phyloP scores from a whole-genome alignment of 2,888 invertebrate species.

The Phyllotreta striolata region DNA sequence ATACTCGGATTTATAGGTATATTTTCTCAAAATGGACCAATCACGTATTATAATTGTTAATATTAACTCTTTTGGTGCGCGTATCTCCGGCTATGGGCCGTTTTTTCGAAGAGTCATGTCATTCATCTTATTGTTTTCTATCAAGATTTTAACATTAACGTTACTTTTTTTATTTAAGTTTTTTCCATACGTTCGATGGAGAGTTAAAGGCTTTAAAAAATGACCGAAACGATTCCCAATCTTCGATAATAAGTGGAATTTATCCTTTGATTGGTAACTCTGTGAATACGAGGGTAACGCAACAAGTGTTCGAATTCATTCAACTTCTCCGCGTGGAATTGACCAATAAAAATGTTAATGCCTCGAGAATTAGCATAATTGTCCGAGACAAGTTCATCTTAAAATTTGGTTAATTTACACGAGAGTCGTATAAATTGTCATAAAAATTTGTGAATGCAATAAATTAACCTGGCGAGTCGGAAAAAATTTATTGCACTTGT shows the following conservation, averaged over 20 bases:
- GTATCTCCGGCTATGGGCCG: slow-evolving; percentile 40
- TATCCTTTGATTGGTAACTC: slow-evolving; percentile 11
- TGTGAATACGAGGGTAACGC: neutral
- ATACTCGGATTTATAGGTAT: slow-evolving; percentile 53
- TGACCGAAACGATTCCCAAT: slow-evolving; percentile 27
- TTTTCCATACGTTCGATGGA: slow-evolving; percentile 17
- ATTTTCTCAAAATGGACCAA: slow-evolving; percentile 57
- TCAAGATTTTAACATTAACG: slow-evolving; percentile 39
- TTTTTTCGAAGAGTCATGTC: slow-evolving; percentile 47
- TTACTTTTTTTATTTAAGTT: slow-evolving; percentile 25
- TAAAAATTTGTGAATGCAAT: neutral
- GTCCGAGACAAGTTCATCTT: neutral
- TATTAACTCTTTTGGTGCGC: slow-evolving; percentile 44
- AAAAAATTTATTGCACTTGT: too few relatives aligned
- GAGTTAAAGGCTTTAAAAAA: slow-evolving; percentile 28
- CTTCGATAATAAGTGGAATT: slow-evolving; percentile 15
- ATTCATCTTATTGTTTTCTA: slow-evolving; percentile 49
- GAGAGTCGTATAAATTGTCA: slow-evolving; percentile 4
- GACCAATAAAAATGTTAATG: slow-evolving; percentile 7
- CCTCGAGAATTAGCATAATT: neutral
- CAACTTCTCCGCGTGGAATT: neutral
- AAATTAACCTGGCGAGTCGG: neutral
- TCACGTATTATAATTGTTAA: slow-evolving; percentile 57
- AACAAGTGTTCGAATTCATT: neutral
- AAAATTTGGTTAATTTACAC: slow-evolving; percentile 1